Conservation (phyloP, 2,113 vertebrate genomes). For the Rhagologus leucostigma region DNA sequence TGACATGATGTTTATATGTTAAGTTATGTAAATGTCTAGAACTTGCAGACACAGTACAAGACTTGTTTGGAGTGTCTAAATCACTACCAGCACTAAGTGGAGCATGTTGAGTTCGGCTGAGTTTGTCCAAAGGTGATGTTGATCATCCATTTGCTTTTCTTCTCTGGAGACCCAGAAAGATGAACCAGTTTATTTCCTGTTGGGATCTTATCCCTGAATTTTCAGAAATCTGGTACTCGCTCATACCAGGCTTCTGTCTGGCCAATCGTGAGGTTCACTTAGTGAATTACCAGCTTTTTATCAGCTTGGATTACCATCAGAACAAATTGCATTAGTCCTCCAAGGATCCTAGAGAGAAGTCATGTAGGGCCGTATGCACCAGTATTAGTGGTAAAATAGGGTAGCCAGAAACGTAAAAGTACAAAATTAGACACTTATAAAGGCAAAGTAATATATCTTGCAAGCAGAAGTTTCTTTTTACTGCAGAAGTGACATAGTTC, state of each 20-base stretch:
- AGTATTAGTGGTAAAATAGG: neutral
- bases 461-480: neutral
- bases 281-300: neutral
- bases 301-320: neutral
- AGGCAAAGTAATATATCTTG: neutral
- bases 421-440: neutral
- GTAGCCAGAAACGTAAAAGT: neutral
- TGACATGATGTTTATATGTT: neutral
- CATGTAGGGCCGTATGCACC: accelerated
- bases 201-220: neutral
- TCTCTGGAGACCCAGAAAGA: neutral
- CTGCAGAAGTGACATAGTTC: neutral
- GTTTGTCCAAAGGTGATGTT: neutral
- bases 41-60: neutral
- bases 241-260: neutral
- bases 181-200: neutral
- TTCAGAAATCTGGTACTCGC: neutral
- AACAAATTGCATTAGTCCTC: neutral
- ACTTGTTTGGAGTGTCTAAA: neutral
- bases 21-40: neutral
- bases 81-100: neutral
- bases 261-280: accelerated
- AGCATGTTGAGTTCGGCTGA: neutral
- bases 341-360: neutral
- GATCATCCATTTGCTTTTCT: neutral